Conservation (phyloP, 1,140 invertebrate genomes). For the Cepaea nemoralis region DNA sequence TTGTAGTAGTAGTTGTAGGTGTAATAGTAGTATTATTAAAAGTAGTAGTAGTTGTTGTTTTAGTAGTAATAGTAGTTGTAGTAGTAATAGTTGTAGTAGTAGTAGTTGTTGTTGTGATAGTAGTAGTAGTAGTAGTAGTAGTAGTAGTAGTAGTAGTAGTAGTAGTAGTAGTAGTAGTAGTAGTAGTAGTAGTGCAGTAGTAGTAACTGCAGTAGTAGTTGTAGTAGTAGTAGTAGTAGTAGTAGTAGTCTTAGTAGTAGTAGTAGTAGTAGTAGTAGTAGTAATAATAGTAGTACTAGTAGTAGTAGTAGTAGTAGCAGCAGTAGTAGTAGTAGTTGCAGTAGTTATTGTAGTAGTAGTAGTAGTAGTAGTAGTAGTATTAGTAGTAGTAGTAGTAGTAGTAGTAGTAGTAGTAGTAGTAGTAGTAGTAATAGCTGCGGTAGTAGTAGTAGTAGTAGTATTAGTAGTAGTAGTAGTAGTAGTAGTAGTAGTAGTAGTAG, state of each 20-base stretch:
- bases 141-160: constrained; percentile 23
- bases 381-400: constrained; percentile 8
- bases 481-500: constrained; percentile 3
- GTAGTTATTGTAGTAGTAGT: neutral
- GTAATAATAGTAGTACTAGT: neutral
- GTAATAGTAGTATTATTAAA: constrained; percentile 6
- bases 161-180: constrained; percentile 24
- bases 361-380: constrained; percentile 10
- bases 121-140: constrained; percentile 18
- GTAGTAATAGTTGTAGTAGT: neutral
- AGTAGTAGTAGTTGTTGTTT: constrained; percentile 4
- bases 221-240: constrained; percentile 3
- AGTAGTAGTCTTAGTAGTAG: constrained; percentile 13
- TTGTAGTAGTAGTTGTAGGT: constrained; percentile 7
- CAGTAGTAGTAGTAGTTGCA: neutral
- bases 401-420: neutral
- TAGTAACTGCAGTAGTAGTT: neutral
- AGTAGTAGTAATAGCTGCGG: no score
- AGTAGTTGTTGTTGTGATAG: neutral
- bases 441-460: constrained; percentile 1
- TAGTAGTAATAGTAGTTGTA: neutral
- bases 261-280: constrained; percentile 17
- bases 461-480: constrained; percentile 21
- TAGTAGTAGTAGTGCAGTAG: constrained; percentile 12
- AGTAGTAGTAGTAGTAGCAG: neutral